These are phyloP conservation scores for Reticulitermes lucifugus DNA, from an alignment of 2,888 invertebrate genomes.

Conservation along the genomic window DNA sequence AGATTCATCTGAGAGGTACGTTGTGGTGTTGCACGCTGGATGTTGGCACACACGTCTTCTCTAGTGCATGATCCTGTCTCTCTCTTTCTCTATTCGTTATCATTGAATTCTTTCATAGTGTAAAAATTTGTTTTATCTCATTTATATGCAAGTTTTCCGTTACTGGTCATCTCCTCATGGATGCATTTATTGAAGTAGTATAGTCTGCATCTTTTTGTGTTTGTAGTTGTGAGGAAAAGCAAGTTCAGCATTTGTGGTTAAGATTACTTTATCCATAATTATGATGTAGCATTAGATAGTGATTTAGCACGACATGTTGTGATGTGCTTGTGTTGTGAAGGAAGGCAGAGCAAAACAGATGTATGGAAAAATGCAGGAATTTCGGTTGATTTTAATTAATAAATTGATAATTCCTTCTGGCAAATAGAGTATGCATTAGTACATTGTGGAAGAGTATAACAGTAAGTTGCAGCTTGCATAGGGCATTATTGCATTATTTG, in stretches of 20 bases:
- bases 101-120: too few relatives aligned
- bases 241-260: too few relatives aligned
- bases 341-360: background rate
- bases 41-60: too few relatives aligned
- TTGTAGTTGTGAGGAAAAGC: too few relatives aligned
- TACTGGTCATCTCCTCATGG: conserved; percentile 26
- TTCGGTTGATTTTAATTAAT: too few relatives aligned
- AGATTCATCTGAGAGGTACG: background rate
- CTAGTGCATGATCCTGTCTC: background rate
- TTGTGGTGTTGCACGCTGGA: conserved; percentile 8
- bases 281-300: background rate
- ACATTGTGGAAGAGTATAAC: too few relatives aligned
- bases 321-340: background rate
- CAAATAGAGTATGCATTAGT: too few relatives aligned
- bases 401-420: too few relatives aligned
- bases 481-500: too few relatives aligned
- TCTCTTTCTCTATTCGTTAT: background rate
- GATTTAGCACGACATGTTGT: background rate
- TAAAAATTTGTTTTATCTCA: background rate
- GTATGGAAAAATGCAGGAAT: background rate
- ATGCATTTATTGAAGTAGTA: background rate
- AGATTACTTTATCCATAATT: too few relatives aligned
- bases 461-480: too few relatives aligned
- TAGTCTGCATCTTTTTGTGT: too few relatives aligned
- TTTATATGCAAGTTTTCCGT: conserved; percentile 18